Evolutionary conservation across 2,888 invertebrate genomes (phyloP).

Genomic region (Drosophila robusta): DNA sequence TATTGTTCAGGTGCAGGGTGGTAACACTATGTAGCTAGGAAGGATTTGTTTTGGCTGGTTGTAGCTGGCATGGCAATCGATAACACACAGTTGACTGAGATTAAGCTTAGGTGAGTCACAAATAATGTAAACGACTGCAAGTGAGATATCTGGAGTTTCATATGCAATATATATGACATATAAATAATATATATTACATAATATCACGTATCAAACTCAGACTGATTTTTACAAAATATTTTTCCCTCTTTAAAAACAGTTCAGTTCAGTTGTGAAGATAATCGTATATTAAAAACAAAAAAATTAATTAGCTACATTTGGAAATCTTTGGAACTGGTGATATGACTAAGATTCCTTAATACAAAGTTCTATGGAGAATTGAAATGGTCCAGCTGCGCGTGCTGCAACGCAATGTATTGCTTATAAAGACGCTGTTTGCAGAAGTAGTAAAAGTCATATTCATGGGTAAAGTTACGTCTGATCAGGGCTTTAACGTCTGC

Average conservation of each 20-base stretch:
- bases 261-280: neutral
- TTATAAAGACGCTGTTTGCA: slow-evolving; percentile 93
- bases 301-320: neutral
- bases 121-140: neutral
- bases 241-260: neutral
- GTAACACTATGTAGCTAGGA: slow-evolving; percentile 55
- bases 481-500: slow-evolving; percentile 93
- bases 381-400: slow-evolving; percentile 39
- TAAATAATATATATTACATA: no score
- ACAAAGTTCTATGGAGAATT: neutral
- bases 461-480: slow-evolving; percentile 93
- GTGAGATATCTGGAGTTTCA: no score
- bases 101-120: slow-evolving; percentile 28
- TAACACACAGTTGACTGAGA: slow-evolving; percentile 25
- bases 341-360: slow-evolving; percentile 1
- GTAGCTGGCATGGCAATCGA: neutral
- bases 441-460: slow-evolving; percentile 96
- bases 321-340: slow-evolving; percentile 18
- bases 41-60: slow-evolving; percentile 7
- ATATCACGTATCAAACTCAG: no score
- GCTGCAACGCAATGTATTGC: slow-evolving; percentile 86
- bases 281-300: neutral
- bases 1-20: slow-evolving; percentile 88
- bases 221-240: no score
- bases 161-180: no score